Percentiles rank a stretch among this genome's conserved stretches.
Evolutionary conservation across 53 echinoderm and acorn worm genomes (phyloP).

Genomic region (Arbacia lixula): DNA sequence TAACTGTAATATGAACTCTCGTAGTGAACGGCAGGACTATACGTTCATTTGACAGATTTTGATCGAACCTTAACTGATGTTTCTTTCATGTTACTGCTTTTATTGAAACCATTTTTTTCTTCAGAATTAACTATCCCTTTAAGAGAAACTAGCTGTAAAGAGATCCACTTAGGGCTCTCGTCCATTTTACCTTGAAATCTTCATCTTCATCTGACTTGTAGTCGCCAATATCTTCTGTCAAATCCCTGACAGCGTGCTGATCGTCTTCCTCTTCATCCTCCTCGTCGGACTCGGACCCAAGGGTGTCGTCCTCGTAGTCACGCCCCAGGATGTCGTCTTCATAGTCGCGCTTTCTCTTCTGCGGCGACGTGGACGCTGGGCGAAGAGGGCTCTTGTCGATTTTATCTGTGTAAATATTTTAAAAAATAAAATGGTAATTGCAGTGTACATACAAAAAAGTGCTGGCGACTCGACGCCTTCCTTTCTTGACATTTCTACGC

Average conservation of each 20-base stretch:
- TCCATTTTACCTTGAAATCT: constrained; percentile 20
- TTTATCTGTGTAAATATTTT: background rate
- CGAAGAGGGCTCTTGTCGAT: constrained; percentile 47
- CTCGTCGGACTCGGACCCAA: background rate
- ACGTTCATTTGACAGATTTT: no score
- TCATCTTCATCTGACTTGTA: constrained; percentile 27
- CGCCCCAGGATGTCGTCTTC: background rate
- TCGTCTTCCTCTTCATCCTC: background rate
- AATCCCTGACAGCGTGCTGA: background rate
- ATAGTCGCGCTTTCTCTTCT: constrained; percentile 41
- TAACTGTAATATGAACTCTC: no score
- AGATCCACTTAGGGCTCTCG: background rate
- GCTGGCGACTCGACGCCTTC: no score
- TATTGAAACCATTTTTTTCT: no score
- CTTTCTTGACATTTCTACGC: no score
- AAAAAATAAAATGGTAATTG: no score
- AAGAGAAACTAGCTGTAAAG: no score
- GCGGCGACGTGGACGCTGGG: constrained; percentile 26
- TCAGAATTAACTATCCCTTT: no score
- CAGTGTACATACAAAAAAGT: no score
- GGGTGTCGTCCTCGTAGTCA: background rate
- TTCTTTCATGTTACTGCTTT: no score
- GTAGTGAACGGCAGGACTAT: no score
- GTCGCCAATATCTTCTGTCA: constrained; percentile 3
- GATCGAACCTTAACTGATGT: no score